Base-by-base conservation (phyloP, 2,113 vertebrate species). In the Donacobius atricapilla region DNA sequence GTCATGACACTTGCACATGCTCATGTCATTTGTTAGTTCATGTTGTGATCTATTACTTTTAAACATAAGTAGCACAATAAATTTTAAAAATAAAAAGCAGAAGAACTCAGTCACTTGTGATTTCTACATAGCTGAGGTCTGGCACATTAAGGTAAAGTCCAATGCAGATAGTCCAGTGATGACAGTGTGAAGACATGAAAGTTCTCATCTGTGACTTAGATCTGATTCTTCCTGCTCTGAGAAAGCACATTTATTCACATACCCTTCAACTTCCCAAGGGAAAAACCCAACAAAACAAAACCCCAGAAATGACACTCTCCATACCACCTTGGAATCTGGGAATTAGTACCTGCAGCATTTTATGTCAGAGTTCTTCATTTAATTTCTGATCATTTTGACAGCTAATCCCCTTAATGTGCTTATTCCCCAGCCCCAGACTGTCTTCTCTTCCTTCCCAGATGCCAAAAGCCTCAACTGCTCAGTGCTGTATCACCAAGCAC, bases 371-470 rank as follows among this genome's bases (percentile, higher is more conserved):
- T 60, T 94, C 72, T 79, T 89, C 2, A 21, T 89, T 89, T 89
- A 25, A 76, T 44, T 92, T 81, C 81, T 78, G 83, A 92, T 91
- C 51, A 30, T 84, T 96, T n/a, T 95, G 94, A 96, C 87, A 94
- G 95, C 69, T 89, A 89, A 84, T 82, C 89, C 47, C 72, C 51
- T 71, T 81, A 47, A 77, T 79, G 64, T 87, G 83, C 86, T 89
- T 40, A 57, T 24, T 84, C 87, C 54, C 72, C 68, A 89, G 76
- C 71, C 42, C 60, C 79, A 63, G 47, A 58, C 79, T 77, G 53
- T 39, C 88, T 83, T 53, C 85, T 50, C 54, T 83, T 53, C 39
- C 80, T 92, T 65, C 76, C 64, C 89, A 76, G 56, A 71, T 84
- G 73, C 81, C 86, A 93, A 73, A 86, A 92, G 69, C 69, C 60